A percentile compares a stretch with the other conserved stretches of the same genome.
These are phyloP conservation scores for Notechis scutatus DNA, from an alignment of 2,113 vertebrate genomes.

Conservation along the genomic window DNA sequence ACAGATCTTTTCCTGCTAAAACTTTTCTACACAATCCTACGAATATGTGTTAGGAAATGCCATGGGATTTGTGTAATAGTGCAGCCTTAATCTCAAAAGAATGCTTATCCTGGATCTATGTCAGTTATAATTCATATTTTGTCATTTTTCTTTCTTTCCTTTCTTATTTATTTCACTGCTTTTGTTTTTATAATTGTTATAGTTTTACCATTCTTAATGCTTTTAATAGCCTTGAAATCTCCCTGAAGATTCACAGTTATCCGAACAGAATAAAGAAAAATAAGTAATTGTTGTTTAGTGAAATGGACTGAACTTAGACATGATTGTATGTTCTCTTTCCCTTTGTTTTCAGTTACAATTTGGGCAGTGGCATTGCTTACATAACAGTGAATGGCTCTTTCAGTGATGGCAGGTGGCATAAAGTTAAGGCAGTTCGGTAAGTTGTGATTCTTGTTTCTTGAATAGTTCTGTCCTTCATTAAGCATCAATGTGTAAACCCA, in stretches of 20 bases:
- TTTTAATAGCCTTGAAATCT: neutral
- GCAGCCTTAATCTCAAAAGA: neutral
- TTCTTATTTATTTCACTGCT: neutral
- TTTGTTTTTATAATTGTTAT: neutral
- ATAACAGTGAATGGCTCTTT: constrained; percentile 88
- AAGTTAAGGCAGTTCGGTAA: constrained; percentile 91
- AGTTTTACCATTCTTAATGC: neutral
- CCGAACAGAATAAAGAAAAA: neutral
- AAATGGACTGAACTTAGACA: neutral
- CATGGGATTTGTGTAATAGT: neutral
- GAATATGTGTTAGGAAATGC: neutral
- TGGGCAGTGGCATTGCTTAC: constrained; percentile 83
- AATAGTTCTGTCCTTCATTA: neutral
- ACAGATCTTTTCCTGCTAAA: neutral
- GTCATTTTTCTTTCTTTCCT: neutral
- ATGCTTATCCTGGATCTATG: neutral
- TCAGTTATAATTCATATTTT: neutral
- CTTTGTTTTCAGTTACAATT: constrained; percentile 79
- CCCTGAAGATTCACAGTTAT: neutral
- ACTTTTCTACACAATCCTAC: neutral
- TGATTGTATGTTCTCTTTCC: too few relatives aligned
- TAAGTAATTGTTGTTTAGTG: neutral
- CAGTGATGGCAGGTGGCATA: constrained; percentile 88
- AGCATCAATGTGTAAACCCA: neutral
- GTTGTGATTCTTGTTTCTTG: constrained; percentile 9